Base-by-base conservation (phyloP, 1,140 invertebrate genomes). In the Ceratina australensis region DNA sequence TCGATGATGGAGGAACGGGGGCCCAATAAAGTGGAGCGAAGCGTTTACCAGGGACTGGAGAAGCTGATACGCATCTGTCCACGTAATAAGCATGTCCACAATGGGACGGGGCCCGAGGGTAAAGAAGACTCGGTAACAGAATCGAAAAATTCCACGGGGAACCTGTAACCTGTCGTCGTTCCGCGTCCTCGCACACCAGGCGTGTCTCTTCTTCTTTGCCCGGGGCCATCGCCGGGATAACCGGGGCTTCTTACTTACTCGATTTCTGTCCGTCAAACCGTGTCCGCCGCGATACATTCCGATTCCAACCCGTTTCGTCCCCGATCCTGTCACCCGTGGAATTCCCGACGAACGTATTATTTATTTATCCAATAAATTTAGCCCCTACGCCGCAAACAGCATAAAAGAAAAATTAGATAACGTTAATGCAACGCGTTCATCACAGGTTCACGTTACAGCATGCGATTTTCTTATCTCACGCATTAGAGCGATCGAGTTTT, bases 121-220 rank as follows among this genome's bases (percentile, higher is more conserved):
- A 85, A 79, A 74, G 63, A 49, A 49, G 52, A 18, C n/a, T 54
- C 52, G 7, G 52, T 54, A n/a, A 54, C 52, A 54, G 52, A 54
- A 54, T 18, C n/a, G 16, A 54, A 54, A 54, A n/a, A 88, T 86
- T 87, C 82, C 84, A 71, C 81, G 82, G 77, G 83, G 81, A 88
- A 91, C 86, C 89, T 88, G 87, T 87, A 87, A 42, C 33, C 33
- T 42, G 33, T 86, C 54, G 50, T 87, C 91, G 90, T 91, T 92
- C 91, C 91, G 90, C 91, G 88, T 92, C 91, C 91, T 89, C 88
- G 91, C 89, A 90, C 90, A 92, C 78, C 89, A 88, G 89, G 89
- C 87, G 87, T 89, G 88, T 87, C 85, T 86, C 83, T 86, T 72
- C 80, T 28, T 22, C 78, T 47, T 3, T 50, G 67, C 80, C 80